These are phyloP conservation scores for Colius striatus DNA, from an alignment of 2,113 vertebrate species.

Conservation along the genomic window DNA sequence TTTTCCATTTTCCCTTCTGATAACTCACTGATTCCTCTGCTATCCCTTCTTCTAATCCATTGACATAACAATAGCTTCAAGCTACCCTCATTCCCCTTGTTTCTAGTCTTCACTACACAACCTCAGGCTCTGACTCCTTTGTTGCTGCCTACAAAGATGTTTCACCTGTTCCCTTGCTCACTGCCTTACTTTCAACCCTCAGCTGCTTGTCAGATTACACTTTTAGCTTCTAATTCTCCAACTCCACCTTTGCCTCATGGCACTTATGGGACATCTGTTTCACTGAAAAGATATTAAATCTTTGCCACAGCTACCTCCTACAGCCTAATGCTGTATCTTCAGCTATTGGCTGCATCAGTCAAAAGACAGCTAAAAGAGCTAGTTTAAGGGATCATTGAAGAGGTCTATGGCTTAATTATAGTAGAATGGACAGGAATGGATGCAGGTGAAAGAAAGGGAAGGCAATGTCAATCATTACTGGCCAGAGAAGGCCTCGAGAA, in stretches of 20 bases:
- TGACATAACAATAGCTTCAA: not conserved
- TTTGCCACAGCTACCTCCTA: not conserved
- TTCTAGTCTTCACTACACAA: not conserved
- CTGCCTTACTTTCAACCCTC: not conserved
- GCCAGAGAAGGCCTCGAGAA: not conserved
- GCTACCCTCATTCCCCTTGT: not conserved
- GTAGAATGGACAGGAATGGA: not conserved
- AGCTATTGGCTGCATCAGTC: not conserved
- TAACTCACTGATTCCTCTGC: not conserved
- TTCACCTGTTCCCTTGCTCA: not conserved
- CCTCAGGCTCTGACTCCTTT: not conserved
- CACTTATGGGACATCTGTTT: not conserved
- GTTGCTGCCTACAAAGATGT: accelerated
- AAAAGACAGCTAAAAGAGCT: not conserved
- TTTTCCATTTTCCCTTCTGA: not conserved
- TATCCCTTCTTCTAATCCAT: not conserved
- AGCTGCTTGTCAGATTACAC: not conserved
- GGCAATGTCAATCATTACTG: not conserved
- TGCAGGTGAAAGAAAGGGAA: not conserved
- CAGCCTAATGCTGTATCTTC: not conserved
- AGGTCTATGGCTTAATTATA: not conserved
- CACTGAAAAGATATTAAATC: not conserved
- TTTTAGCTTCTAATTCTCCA: not conserved
- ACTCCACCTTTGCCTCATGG: not conserved
- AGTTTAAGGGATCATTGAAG: not conserved